A percentile compares a stretch with the other conserved stretches of the same genome.
phyloP scores from a whole-genome alignment of 2,888 invertebrate genomes.

The Lasioglossum marginatum region DNA sequence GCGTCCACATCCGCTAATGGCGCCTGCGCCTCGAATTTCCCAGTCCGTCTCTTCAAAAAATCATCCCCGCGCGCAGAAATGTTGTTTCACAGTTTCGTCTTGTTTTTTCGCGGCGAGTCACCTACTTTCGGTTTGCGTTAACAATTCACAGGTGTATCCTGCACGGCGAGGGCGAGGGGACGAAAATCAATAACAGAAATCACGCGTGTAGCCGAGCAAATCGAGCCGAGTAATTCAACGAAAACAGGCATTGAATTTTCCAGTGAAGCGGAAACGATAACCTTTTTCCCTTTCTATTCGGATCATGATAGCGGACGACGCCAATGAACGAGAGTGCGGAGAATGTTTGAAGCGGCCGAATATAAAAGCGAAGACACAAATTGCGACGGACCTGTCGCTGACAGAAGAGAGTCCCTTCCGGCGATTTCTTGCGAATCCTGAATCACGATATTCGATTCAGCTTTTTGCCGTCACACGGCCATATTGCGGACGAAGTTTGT shows the following conservation, averaged over 20 bases:
- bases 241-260: constrained; percentile 7
- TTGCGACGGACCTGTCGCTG: neutral
- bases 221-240: neutral
- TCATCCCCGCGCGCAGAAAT: neutral
- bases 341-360: neutral
- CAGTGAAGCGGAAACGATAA: neutral
- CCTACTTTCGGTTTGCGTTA: constrained; percentile 1
- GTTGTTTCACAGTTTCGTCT: neutral
- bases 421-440: neutral
- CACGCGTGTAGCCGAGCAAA: neutral
- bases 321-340: neutral
- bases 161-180: neutral
- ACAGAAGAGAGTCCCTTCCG: neutral
- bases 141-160: neutral
- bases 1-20: neutral
- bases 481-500: neutral
- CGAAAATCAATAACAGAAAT: constrained; percentile 7
- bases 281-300: neutral
- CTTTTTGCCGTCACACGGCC: neutral
- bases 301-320: neutral
- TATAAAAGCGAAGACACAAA: neutral
- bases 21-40: neutral
- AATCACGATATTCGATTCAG: constrained; percentile 15
- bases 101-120: neutral
- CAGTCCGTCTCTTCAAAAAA: neutral